Evolutionary conservation across 1,140 invertebrate species (phyloP), one percentile per base, ranked within the genome.

Genomic region (Drosophila neocordata): DNA sequence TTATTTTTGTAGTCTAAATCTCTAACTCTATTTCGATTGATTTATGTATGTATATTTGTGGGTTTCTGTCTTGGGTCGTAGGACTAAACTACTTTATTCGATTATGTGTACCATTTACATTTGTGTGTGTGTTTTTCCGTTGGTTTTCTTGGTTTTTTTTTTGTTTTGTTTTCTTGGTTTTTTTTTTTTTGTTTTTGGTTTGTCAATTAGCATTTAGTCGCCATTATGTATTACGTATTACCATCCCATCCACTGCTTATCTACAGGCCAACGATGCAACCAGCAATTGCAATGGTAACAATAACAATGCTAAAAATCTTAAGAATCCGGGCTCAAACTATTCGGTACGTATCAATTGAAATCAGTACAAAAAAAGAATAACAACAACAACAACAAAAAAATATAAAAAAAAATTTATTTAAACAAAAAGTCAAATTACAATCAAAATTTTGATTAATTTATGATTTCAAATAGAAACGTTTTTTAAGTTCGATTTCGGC

Each of bases 311-410:
- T 90, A 92, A 92, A 92, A 89, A 80, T 89, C 90, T 91, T 91
- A 92, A 91, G 91, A 89, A 90, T 74, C 78, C 88, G 87, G 82
- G 84, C 85, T 88, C 90, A 67, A 91, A 91, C 88, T 92, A 91
- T 91, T 92, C 91, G 91, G 91, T 92, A 92, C 91, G 91, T 92
- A 92, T 91, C 91, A 91, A 90, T 91, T 81, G 76, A 91, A 92
- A 91, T 91, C 91, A 91, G 90, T 90, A 73, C 76, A 73, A 80
- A 74, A 77, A 48, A 68, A 69, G 69, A 53, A 56, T 83, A 68
- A 13, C 18, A 64, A 52, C 13, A 55, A 55, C 31, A 52, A 31
- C 2, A 57, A 60, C 3, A 27, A 15, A 8, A 35, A 5, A 5
- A 71, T 72, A 57, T 41, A 13, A 60, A 52, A 9, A 12, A 51